Evolutionary conservation across 2,113 vertebrate genomes (phyloP), one percentile per base, ranked within the genome.

Genomic region (Macquaria ambigua): DNA sequence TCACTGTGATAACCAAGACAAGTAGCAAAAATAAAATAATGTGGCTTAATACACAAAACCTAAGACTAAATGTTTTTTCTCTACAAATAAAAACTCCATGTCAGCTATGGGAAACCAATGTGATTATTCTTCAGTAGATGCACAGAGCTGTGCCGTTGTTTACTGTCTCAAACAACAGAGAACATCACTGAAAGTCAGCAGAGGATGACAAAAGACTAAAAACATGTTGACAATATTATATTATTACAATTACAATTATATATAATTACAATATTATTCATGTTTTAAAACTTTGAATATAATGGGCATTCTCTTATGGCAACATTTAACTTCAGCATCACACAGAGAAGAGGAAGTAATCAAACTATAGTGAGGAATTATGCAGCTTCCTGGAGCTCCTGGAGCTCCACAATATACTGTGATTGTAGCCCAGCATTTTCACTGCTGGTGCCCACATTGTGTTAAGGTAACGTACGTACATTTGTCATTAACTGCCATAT

Each of bases 391-490:
- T 23, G 21, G 10, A 55, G n/a, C 50, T 67, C 4, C n/a, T 23
- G 21, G 10, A 55, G n/a, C 50, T 67, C 18, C 39, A 14, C 15
- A 21, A 4, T 14, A 10, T 8, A 8, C 20, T 23, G 48, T 16
- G 21, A 28, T 15, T 23, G n/a, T n/a, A n/a, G n/a, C n/a, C n/a
- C 3, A 20, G 48, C 23, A 14, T 37, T 53, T 64, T n/a, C 20
- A 75, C 20, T 59, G n/a, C n/a, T n/a, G 14, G 39, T 0, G 0
- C 6, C 25, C 0, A 1, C 28, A 4, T 1, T 43, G 3, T 39
- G 63, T 39, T 48, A 10, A 59, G 1, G 39, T 50, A 11, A 74
- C 7, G 2, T 34, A 74, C 7, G 2, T 34, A 37, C 20, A 39
- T 20, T 0, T 59, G 6, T 59, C 21, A 59, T 50, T 21, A 15